Evolutionary conservation across 2,888 invertebrate genomes (phyloP).

Genomic region (Phaedon cochleariae): DNA sequence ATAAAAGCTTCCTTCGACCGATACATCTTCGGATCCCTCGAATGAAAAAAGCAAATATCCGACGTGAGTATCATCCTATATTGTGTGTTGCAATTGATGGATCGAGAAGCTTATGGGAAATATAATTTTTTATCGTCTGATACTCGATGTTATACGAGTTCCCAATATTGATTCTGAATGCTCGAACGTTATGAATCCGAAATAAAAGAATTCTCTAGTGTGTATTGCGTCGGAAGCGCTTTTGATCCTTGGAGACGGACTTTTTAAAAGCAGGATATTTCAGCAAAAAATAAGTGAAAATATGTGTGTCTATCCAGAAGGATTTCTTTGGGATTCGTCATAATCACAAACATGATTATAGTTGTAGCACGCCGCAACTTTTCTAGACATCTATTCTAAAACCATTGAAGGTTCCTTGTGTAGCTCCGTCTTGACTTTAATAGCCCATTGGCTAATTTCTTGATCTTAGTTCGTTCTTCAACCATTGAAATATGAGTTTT

Average conservation of each 20-base stretch:
- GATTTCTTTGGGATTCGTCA: too few relatives aligned
- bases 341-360: too few relatives aligned
- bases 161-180: neutral
- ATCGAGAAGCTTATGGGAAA: neutral
- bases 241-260: neutral
- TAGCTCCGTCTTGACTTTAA: too few relatives aligned
- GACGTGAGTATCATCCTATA: neutral
- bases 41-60: neutral
- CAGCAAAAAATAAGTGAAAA: too few relatives aligned
- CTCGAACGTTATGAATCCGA: neutral
- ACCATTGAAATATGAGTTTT: too few relatives aligned
- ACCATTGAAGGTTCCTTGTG: too few relatives aligned
- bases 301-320: too few relatives aligned
- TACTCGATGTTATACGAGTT: neutral
- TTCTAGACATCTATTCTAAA: too few relatives aligned
- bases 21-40: neutral
- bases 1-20: neutral
- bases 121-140: neutral
- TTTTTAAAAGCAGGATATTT: too few relatives aligned
- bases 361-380: too few relatives aligned
- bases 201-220: neutral
- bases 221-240: neutral
- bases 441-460: too few relatives aligned
- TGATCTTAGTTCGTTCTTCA: too few relatives aligned
- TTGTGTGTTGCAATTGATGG: neutral